Conservation (phyloP, 2,888 invertebrate genomes). For the Drosophila affinis region DNA sequence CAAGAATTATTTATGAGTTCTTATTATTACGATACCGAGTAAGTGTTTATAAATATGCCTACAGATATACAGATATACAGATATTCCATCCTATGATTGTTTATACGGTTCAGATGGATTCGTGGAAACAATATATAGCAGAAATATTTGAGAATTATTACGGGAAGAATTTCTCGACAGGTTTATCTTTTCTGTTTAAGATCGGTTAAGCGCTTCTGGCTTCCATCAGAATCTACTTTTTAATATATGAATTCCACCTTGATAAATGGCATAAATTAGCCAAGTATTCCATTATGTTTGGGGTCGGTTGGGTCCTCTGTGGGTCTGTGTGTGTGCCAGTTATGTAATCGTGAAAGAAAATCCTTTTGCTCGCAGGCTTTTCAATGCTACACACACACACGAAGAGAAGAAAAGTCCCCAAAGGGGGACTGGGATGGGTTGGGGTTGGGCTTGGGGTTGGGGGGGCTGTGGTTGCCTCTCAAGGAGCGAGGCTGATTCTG, state of each 20-base stretch:
- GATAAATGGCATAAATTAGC: constrained; percentile 37
- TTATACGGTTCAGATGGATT: background rate
- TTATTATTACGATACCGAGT: constrained; percentile 81
- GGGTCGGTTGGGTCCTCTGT: constrained; percentile 3
- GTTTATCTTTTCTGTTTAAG: background rate
- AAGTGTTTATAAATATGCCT: constrained; percentile 66
- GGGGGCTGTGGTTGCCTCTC: constrained; percentile 17
- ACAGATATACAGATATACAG: constrained; percentile 5
- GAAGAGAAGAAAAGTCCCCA: constrained; percentile 34
- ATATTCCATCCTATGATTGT: constrained; percentile 2
- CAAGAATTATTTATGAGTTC: constrained; percentile 77
- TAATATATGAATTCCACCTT: constrained; percentile 25
- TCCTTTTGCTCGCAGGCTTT: constrained; percentile 40
- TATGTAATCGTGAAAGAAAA: constrained; percentile 42
- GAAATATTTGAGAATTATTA: constrained; percentile 1
- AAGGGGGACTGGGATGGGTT: background rate
- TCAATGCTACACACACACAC: constrained; percentile 36
- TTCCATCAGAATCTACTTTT: constrained; percentile 8
- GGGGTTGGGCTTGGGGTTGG: no score
- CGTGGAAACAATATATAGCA: background rate
- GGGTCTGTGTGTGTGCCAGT: constrained; percentile 41
- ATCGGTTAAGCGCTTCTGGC: background rate
- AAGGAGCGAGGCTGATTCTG: constrained; percentile 46
- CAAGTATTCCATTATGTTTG: constrained; percentile 16
- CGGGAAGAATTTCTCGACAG: background rate